A percentile compares a stretch with the other conserved stretches of the same genome.
Conservation (phyloP, 2,113 vertebrate species). For the Cebidichthys violaceus region DNA sequence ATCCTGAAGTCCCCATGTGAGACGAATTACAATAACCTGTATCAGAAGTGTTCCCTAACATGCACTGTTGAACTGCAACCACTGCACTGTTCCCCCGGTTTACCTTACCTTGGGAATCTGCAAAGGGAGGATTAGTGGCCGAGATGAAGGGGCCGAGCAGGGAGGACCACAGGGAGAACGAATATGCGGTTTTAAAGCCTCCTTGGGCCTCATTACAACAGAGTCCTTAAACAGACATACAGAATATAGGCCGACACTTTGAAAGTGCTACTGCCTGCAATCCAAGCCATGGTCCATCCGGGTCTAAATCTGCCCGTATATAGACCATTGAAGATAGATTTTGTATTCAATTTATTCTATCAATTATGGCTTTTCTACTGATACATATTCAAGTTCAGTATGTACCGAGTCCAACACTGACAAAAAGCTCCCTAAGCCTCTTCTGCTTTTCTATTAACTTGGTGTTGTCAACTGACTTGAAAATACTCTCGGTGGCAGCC, state of each 20-base stretch:
- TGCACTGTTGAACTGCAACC: slow-evolving; percentile 46
- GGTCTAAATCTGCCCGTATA: background rate
- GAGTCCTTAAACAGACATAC: slow-evolving; percentile 28
- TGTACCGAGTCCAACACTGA: background rate
- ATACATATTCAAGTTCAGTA: background rate
- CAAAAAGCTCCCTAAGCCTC: background rate
- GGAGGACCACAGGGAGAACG: slow-evolving; percentile 47
- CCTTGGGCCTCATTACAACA: slow-evolving; percentile 69
- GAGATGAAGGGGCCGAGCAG: slow-evolving; percentile 40
- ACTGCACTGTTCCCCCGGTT: slow-evolving; percentile 53
- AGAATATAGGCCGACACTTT: background rate
- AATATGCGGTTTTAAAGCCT: slow-evolving; percentile 57
- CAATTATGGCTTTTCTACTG: background rate
- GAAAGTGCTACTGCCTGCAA: slow-evolving; percentile 17
- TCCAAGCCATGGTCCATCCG: slow-evolving; percentile 5
- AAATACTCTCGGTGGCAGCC: too few species aligned
- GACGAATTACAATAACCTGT: slow-evolving; percentile 53
- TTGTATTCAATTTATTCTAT: background rate
- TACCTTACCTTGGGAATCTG: slow-evolving; percentile 58
- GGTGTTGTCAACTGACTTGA: too few species aligned
- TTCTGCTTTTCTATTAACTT: background rate
- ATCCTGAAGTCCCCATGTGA: slow-evolving; percentile 40
- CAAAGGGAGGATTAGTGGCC: slow-evolving; percentile 64
- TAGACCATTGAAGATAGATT: background rate
- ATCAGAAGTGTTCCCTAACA: slow-evolving; percentile 45